Conservation (phyloP, 2,888 invertebrate species). For the Noctua pronuba region DNA sequence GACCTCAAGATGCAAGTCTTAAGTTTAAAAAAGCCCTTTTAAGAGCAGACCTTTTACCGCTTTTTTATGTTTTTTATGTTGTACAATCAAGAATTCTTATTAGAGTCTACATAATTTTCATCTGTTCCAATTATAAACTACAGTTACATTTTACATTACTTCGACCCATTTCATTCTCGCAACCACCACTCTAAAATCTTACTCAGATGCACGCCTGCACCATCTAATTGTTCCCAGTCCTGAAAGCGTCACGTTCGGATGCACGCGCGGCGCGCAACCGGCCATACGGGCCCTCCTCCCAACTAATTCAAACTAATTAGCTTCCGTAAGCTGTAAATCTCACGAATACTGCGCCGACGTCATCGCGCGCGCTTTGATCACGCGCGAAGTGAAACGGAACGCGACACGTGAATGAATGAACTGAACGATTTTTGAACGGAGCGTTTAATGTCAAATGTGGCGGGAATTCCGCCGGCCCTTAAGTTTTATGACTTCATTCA, state of each 20-base stretch:
- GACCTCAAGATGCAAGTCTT: neutral
- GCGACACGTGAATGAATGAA: slow-evolving; percentile 74
- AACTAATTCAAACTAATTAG: slow-evolving; percentile 82
- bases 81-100: neutral
- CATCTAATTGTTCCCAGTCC: slow-evolving; percentile 71
- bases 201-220: slow-evolving; percentile 26
- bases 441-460: slow-evolving; percentile 86
- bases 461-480: slow-evolving; percentile 74
- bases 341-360: slow-evolving; percentile 80
- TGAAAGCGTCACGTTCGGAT: slow-evolving; percentile 79
- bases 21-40: too few relatives aligned
- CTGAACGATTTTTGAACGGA: slow-evolving; percentile 85
- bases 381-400: slow-evolving; percentile 84
- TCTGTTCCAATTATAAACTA: neutral
- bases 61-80: neutral
- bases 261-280: slow-evolving; percentile 78
- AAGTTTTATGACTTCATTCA: slow-evolving; percentile 70
- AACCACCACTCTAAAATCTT: neutral
- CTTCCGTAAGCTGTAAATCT: slow-evolving; percentile 89
- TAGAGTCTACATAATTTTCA: neutral
- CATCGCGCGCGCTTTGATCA: slow-evolving; percentile 87
- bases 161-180: neutral
- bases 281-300: slow-evolving; percentile 78
- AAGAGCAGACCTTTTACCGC: neutral
- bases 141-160: neutral